phyloP scores from a whole-genome alignment of 1,140 invertebrate genomes.

The Polypedilum pembai region DNA sequence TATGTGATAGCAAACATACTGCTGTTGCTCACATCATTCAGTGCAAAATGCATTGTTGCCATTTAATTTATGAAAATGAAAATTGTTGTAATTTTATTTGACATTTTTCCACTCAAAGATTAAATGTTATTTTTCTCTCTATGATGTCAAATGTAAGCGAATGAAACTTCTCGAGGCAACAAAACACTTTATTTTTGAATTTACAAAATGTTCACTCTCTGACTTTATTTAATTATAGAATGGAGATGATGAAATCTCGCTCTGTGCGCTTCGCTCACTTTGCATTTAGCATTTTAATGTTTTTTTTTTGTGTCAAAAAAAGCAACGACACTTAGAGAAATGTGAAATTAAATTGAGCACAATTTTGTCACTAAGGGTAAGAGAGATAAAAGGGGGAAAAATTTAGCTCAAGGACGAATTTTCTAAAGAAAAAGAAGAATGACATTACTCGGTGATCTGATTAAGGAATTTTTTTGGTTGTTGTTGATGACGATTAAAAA shows the following conservation, averaged over 20 bases:
- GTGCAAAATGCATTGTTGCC: neutral
- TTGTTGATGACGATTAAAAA: too few species aligned
- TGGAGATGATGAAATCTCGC: neutral
- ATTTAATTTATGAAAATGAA: slow-evolving; percentile 11
- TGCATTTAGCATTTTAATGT: neutral
- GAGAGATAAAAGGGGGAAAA: neutral
- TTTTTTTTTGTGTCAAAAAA: neutral
- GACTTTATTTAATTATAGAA: slow-evolving; percentile 7
- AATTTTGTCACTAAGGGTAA: slow-evolving; percentile 9
- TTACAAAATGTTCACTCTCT: neutral
- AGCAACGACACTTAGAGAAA: neutral
- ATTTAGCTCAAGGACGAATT: slow-evolving; percentile 10
- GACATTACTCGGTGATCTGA: neutral
- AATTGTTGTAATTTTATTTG: slow-evolving; percentile 3
- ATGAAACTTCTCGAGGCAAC: neutral
- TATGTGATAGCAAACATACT: neutral
- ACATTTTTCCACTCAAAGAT: neutral
- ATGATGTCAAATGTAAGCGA: neutral
- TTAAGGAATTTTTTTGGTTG: too few species aligned
- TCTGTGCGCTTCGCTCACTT: too few species aligned
- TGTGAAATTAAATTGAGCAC: neutral
- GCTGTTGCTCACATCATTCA: neutral
- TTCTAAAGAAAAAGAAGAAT: neutral
- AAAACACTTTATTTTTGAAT: slow-evolving; percentile 3
- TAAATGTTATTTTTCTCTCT: neutral